Base-by-base conservation (phyloP, 2,888 invertebrate genomes). In the Netelia fuscicornis region DNA sequence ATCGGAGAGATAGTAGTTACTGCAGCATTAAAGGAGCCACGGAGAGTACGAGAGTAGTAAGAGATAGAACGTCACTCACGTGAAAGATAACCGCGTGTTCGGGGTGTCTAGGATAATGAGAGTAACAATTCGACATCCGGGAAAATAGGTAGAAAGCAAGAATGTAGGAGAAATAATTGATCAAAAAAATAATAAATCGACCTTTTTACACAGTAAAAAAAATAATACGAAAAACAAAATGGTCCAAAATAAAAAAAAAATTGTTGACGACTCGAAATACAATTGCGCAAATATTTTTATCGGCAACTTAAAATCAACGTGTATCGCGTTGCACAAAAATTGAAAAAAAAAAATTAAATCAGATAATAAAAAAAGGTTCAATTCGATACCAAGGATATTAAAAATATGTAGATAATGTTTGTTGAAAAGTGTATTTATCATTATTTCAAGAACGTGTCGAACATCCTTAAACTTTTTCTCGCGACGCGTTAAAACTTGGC, bases 1-100 rank as follows among this genome's bases (percentile, higher is more conserved):
- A 82, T 62, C 79, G 62, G 11, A 70, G 70, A 82, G 84, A 87
- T 83, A 77, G 65, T 71, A 68, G 48, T 37, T 56, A 37, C 52
- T 70, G 13, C 52, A 11, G 11, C 52, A n/a, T 52, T 56, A 9
- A 56, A 56, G 8, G 56, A 20, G 17, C n/a, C 56, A 11, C 56
- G 48, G 52, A 74, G 11, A 48, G 11, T 56, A 54, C 11, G n/a
- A 25, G 20, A 8, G 75, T 65, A 54, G 30, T 23, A 54, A 68
- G 68, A 52, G 68, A 68, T 68, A 20, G 64, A 75, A 65, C 13
- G 64, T 8, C 20, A 54, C 13, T 52, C 54, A 75, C 42, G 75
- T 23, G 75, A 65, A 65, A 65, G 65, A 75, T 75, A 64, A 17
- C 75, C 64, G 48, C 48, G 75, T 20, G 65, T 67, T 67, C 25